Conservation (phyloP, 2,113 vertebrate genomes). For the Laticauda colubrina region DNA sequence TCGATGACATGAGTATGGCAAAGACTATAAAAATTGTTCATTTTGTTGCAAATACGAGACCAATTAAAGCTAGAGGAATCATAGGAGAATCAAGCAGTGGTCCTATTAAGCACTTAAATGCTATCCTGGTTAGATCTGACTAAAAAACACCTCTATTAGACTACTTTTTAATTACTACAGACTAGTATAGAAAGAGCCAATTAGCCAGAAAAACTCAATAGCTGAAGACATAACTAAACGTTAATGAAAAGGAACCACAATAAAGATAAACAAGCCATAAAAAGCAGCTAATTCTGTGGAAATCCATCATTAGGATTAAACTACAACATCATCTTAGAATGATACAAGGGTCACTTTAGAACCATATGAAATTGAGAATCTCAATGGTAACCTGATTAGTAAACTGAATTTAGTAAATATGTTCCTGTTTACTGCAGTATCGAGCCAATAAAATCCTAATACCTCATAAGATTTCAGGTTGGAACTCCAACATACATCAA, state of each 20-base stretch:
- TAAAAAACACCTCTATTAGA: constrained; percentile 42
- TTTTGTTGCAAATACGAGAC: constrained; percentile 6
- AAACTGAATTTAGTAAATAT: background rate
- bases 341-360: background rate
- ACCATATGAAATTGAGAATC: background rate
- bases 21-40: constrained; percentile 17
- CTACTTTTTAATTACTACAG: constrained; percentile 49
- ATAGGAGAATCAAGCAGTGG: constrained; percentile 13
- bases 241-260: constrained; percentile 2
- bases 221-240: constrained; percentile 36
- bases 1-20: constrained; percentile 3
- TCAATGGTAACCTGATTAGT: background rate
- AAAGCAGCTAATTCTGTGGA: constrained; percentile 25
- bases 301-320: constrained; percentile 10
- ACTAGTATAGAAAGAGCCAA: constrained; percentile 25
- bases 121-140: constrained; percentile 24
- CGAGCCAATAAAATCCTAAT: background rate
- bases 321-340: background rate
- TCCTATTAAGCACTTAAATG: constrained; percentile 26
- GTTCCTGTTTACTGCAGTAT: background rate
- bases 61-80: constrained; percentile 36
- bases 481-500: background rate
- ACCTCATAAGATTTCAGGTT: background rate
- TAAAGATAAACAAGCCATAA: constrained; percentile 25
- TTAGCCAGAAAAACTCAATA: constrained; percentile 38